These are phyloP conservation scores for Hirtodrosophila histrioides DNA, from an alignment of 2,888 invertebrate genomes.

Conservation along the genomic window DNA sequence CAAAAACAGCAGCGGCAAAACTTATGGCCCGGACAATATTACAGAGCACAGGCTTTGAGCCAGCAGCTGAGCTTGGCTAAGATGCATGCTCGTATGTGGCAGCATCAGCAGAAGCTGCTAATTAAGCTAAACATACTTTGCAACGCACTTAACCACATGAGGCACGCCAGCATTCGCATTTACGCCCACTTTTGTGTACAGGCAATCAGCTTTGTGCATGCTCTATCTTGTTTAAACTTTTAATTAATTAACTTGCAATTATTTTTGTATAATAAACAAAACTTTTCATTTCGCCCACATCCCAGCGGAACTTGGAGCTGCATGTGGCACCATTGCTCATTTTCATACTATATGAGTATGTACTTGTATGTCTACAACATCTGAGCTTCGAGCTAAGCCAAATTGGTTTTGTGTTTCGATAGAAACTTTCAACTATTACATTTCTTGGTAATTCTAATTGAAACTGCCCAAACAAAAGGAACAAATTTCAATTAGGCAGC, in stretches of 20 bases:
- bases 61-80: constrained; percentile 43
- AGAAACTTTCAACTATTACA: background rate
- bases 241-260: constrained; percentile 77
- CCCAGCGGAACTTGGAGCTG: constrained; percentile 1
- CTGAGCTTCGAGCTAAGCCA: background rate
- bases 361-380: constrained; percentile 1
- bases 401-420: constrained; percentile 25
- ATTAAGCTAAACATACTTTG: constrained; percentile 64
- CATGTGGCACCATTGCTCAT: background rate
- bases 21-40: constrained; percentile 27
- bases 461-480: no score
- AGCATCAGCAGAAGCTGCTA: constrained; percentile 34
- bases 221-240: constrained; percentile 70
- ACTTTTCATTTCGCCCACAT: constrained; percentile 50
- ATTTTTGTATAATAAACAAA: constrained; percentile 72
- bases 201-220: constrained; percentile 52
- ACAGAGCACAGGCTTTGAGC: constrained; percentile 20
- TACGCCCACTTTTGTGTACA: constrained; percentile 9
- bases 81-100: constrained; percentile 11
- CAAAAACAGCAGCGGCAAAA: constrained; percentile 15
- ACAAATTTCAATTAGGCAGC: no score
- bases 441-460: no score
- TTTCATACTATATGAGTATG: background rate
- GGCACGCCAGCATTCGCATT: constrained; percentile 2
- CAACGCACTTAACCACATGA: constrained; percentile 31